A percentile compares a stretch with the other conserved stretches of the same genome.
These are phyloP conservation scores for Apodemia mormo DNA, from an alignment of 2,888 invertebrate species.

Conservation along the genomic window DNA sequence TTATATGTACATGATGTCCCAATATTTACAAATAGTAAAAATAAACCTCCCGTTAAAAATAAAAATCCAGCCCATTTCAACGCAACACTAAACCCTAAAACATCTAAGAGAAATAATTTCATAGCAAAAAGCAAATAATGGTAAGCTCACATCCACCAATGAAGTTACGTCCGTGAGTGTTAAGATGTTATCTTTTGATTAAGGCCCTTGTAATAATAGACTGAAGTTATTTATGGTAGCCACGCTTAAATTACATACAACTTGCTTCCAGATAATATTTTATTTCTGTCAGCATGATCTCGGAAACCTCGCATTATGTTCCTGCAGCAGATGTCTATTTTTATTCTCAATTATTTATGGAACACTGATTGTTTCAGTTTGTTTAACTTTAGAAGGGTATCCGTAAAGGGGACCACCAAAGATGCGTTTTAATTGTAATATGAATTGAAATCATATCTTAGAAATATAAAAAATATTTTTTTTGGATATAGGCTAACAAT, in stretches of 20 bases:
- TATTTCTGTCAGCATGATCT: slow-evolving; percentile 47
- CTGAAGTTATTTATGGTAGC: slow-evolving; percentile 66
- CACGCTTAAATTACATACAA: slow-evolving; percentile 55
- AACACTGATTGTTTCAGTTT: slow-evolving; percentile 2
- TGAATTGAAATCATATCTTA: too few species aligned
- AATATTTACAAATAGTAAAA: too few species aligned
- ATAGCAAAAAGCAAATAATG: slow-evolving; percentile 18
- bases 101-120: neutral
- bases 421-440: neutral
- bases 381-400: neutral
- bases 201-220: slow-evolving; percentile 75
- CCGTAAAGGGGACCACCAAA: neutral
- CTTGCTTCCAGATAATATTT: slow-evolving; percentile 47
- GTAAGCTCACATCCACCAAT: slow-evolving; percentile 14
- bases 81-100: neutral
- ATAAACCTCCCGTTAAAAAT: neutral
- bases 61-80: neutral
- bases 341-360: slow-evolving; percentile 2
- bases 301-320: slow-evolving; percentile 22
- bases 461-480: too few species aligned
- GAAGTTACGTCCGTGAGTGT: slow-evolving; percentile 46
- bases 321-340: slow-evolving; percentile 3
- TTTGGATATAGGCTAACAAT: too few species aligned
- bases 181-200: slow-evolving; percentile 79
- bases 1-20: too few species aligned